Conservation (phyloP, 1,140 invertebrate genomes). For the Pinna nobilis region DNA sequence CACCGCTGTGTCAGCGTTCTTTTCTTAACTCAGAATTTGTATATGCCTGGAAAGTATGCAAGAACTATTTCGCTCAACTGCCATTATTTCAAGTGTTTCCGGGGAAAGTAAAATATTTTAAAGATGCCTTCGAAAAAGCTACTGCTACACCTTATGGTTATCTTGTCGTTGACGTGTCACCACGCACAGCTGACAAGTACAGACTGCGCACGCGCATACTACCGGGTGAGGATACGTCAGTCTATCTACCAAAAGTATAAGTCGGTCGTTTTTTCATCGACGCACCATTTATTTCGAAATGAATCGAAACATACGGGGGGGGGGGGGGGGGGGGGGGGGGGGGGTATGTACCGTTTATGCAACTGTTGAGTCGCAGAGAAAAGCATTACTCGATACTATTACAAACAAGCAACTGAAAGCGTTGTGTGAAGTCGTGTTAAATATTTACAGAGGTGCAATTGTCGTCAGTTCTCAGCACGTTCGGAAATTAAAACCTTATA, state of each 20-base stretch:
- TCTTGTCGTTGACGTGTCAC: conserved; percentile 26
- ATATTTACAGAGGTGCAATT: conserved; percentile 7
- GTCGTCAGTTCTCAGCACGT: background rate
- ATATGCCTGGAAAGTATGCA: background rate
- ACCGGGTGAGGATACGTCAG: conserved; percentile 22
- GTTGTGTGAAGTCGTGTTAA: conserved; percentile 26
- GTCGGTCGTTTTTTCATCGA: background rate
- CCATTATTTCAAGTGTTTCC: conserved; percentile 30
- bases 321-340: conserved; percentile 1
- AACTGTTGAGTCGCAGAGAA: conserved; percentile 15
- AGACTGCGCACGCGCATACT: conserved; percentile 31
- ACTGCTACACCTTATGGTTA: conserved; percentile 20
- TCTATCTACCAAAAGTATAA: conserved; percentile 22
- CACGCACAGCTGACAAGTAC: conserved; percentile 8
- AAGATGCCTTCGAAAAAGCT: conserved; percentile 29
- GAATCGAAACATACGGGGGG: conserved; percentile 14
- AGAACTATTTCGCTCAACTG: background rate
- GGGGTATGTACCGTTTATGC: conserved; percentile 3
- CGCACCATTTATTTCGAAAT: conserved; percentile 7
- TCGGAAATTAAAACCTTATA: background rate
- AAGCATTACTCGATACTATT: background rate
- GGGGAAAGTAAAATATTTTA: conserved; percentile 6
- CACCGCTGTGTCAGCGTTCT: conserved; percentile 5
- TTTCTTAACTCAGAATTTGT: conserved; percentile 21
- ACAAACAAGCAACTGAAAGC: conserved; percentile 14